Conservation (phyloP, 2,113 vertebrate genomes). For the Sapajus apella region DNA sequence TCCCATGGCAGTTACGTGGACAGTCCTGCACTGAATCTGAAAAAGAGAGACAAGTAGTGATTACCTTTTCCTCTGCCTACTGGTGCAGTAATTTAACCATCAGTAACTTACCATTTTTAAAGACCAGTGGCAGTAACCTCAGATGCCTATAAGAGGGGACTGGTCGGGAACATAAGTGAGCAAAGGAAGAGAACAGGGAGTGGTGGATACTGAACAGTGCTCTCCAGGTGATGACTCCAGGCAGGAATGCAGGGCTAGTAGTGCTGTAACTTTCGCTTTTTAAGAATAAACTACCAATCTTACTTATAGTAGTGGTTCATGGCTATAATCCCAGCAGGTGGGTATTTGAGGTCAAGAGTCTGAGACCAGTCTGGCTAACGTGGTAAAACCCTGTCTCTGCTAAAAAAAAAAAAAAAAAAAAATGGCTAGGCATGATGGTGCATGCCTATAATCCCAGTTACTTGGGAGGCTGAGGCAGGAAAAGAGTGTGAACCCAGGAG, state of each 20-base stretch:
- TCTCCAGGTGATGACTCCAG: not conserved
- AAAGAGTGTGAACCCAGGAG: no score
- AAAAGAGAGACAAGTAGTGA: constrained; percentile 59
- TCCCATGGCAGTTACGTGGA: constrained; percentile 97
- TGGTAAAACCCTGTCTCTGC: no score
- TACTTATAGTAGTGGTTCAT: no score
- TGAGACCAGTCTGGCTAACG: no score
- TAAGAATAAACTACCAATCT: not conserved
- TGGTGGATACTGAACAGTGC: no score
- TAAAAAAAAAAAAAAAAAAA: no score
- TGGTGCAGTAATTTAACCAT: no score
- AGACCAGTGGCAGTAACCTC: not conserved
- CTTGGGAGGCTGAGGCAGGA: no score
- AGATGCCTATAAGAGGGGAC: not conserved
- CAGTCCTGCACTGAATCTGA: constrained; percentile 99
- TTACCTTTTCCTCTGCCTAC: not conserved
- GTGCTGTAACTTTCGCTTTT: not conserved
- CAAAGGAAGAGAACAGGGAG: not conserved
- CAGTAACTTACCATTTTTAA: not conserved
- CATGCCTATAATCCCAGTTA: no score
- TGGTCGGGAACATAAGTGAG: not conserved
- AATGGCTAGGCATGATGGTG: no score
- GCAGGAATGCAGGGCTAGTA: not conserved
- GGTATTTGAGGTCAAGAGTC: no score
- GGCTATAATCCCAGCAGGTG: no score